Conservation (phyloP, 2,113 vertebrate genomes). For the Aptenodytes patagonicus region DNA sequence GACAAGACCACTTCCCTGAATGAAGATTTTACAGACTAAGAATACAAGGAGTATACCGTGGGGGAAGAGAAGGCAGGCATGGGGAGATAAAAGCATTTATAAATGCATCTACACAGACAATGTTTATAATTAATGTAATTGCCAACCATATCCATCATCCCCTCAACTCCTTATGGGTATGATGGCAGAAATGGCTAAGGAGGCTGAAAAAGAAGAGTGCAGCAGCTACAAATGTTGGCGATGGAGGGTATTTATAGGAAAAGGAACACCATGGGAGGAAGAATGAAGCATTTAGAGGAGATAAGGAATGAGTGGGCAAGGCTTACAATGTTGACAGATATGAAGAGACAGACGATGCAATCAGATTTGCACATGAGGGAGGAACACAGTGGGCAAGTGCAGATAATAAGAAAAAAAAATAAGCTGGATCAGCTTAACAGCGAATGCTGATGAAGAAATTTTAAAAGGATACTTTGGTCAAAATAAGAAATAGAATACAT, state of each 20-base stretch:
- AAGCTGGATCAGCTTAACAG: neutral
- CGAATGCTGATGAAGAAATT: neutral
- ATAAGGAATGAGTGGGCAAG: slow-evolving; percentile 8
- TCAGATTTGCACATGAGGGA: neutral
- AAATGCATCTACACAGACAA: neutral
- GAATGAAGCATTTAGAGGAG: neutral
- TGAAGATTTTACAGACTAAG: neutral
- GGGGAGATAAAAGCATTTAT: neutral
- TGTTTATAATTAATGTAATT: neutral
- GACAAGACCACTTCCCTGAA: neutral
- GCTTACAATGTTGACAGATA: neutral
- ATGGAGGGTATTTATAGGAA: slow-evolving; percentile 6
- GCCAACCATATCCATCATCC: neutral
- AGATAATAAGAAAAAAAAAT: neutral
- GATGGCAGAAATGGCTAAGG: neutral
- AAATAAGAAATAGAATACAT: neutral
- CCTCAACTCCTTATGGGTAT: neutral
- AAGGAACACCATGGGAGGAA: neutral
- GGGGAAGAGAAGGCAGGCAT: neutral
- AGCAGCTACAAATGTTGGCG: neutral
- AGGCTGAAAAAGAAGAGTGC: neutral
- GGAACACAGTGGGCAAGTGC: neutral
- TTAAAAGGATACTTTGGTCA: neutral
- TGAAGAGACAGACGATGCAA: neutral
- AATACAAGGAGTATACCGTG: neutral